Percentiles rank a stretch among this genome's conserved stretches.
Conservation (phyloP, 2,113 vertebrate species). For the Callithrix jacchus region DNA sequence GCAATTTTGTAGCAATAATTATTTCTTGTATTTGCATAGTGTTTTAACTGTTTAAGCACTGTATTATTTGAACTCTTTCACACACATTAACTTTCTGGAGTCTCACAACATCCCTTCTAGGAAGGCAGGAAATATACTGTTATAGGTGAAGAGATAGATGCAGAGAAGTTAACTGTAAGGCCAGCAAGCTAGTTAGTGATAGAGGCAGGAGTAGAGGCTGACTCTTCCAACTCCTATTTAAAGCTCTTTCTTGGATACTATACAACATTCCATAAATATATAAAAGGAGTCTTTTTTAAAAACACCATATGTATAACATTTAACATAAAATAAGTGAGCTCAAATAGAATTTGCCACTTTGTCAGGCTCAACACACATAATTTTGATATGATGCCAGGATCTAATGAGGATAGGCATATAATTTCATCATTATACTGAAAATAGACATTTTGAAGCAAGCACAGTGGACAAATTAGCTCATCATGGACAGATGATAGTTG, state of each 20-base stretch:
- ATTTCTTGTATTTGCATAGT: not conserved
- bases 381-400: slow-evolving; percentile 57
- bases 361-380: slow-evolving; percentile 62
- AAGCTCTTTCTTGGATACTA: slow-evolving; percentile 43
- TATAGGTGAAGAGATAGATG: not conserved
- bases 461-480: slow-evolving; percentile 60
- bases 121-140: not conserved
- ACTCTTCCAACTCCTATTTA: not conserved
- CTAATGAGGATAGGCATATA: slow-evolving; percentile 66
- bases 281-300: slow-evolving; percentile 10
- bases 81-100: not conserved
- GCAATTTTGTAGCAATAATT: not conserved
- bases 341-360: slow-evolving; percentile 60
- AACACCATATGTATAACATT: slow-evolving; percentile 56
- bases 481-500: slow-evolving; percentile 48
- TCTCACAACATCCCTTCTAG: not conserved
- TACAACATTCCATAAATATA: slow-evolving; percentile 48
- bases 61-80: not conserved
- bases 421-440: slow-evolving; percentile 69
- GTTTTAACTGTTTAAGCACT: not conserved
- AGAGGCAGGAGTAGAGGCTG: not conserved
- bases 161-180: not conserved
- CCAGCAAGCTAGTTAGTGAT: not conserved
- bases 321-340: slow-evolving; percentile 52
- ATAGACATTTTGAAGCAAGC: slow-evolving; percentile 61